Evolutionary conservation across 2,797 vertebrate genomes (phyloP).

Genomic region (Cossypha polioptera): DNA sequence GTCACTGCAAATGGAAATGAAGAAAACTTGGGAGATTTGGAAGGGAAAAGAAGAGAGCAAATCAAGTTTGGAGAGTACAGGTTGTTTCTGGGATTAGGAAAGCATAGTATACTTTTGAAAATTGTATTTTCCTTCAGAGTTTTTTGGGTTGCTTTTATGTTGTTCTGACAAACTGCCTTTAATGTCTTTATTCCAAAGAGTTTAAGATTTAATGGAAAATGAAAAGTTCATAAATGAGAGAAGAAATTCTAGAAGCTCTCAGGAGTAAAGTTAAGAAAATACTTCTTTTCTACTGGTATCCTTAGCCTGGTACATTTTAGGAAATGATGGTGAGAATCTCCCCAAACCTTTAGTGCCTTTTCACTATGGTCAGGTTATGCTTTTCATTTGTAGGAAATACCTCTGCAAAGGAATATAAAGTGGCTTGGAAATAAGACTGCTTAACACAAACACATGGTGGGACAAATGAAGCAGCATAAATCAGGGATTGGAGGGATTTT

Average conservation of each 20-base stretch:
- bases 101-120: neutral
- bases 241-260: neutral
- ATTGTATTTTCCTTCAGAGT: neutral
- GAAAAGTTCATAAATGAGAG: neutral
- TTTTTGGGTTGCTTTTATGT: neutral
- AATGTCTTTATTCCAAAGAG: neutral
- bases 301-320: neutral
- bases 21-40: neutral
- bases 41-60: neutral
- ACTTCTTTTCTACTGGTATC: neutral
- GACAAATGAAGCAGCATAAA: neutral
- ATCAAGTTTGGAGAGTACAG: neutral
- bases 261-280: neutral
- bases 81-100: neutral
- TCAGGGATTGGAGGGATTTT: neutral
- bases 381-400: neutral
- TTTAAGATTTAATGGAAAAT: neutral
- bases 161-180: neutral
- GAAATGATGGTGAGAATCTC: neutral
- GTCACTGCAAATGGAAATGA: neutral
- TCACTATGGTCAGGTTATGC: neutral
- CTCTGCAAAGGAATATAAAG: neutral
- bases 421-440: neutral
- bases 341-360: neutral
- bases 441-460: neutral